Conservation (phyloP, 2,888 invertebrate species). For the Ormyrus labotus region DNA sequence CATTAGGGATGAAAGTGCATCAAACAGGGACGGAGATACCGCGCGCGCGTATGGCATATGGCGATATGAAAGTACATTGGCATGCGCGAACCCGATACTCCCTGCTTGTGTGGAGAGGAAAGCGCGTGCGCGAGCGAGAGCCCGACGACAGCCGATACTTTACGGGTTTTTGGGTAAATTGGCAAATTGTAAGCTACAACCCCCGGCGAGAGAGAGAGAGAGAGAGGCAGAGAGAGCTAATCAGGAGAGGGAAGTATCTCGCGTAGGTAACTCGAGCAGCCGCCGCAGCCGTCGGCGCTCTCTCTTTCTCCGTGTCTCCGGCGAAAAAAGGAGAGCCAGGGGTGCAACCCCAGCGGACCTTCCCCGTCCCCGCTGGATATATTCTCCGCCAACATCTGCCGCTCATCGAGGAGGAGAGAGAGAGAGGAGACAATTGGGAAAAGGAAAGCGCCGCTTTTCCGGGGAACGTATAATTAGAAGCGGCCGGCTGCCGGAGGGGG, state of each 20-base stretch:
- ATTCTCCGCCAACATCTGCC: conserved; percentile 70
- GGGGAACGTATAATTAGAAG: conserved; percentile 49
- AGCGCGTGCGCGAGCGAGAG: conserved; percentile 48
- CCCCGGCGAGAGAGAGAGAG: conserved; percentile 20
- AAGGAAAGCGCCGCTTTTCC: conserved; percentile 20
- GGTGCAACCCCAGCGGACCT: conserved; percentile 62
- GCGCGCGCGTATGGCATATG: conserved; percentile 61
- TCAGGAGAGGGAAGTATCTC: conserved; percentile 4
- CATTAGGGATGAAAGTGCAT: conserved; percentile 57
- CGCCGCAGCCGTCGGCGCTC: too few relatives aligned
- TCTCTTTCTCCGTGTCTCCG: too few relatives aligned
- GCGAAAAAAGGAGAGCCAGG: conserved; percentile 46
- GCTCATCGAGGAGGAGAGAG: conserved; percentile 62
- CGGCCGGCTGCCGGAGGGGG: conserved; percentile 4
- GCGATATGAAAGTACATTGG: conserved; percentile 50
- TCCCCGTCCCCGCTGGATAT: conserved; percentile 62
- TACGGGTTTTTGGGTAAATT: conserved; percentile 72
- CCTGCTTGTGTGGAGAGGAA: not conserved
- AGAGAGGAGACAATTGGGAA: conserved; percentile 40
- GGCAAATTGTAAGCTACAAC: conserved; percentile 70
- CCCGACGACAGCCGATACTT: conserved; percentile 66
- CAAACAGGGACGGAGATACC: not conserved
- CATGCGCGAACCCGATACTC: conserved; percentile 26
- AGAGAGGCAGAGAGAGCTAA: not conserved
- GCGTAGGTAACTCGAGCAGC: too few relatives aligned